A percentile compares a stretch with the other conserved stretches of the same genome.
phyloP scores from a whole-genome alignment of 2,113 vertebrate genomes.

The Prunella fulvescens region DNA sequence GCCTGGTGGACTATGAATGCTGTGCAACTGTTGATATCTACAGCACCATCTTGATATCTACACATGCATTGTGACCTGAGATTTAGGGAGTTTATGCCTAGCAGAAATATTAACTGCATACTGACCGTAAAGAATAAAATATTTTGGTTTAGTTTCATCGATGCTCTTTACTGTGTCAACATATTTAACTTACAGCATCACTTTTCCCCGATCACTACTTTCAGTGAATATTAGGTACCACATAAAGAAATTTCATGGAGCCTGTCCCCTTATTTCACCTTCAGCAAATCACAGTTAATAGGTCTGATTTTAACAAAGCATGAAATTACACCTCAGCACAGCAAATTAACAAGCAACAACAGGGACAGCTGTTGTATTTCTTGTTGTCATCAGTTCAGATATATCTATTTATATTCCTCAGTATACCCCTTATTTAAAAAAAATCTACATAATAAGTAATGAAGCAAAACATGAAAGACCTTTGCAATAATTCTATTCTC shows the following conservation, averaged over 20 bases:
- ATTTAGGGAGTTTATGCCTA: neutral
- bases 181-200: neutral
- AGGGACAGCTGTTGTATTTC: slow-evolving; percentile 20
- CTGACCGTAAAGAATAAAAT: neutral
- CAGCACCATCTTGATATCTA: neutral
- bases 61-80: neutral
- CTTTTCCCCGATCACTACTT: neutral
- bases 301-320: slow-evolving; percentile 43
- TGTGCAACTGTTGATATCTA: neutral
- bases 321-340: slow-evolving; percentile 49
- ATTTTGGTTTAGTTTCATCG: neutral
- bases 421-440: neutral
- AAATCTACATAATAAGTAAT: slow-evolving; percentile 15
- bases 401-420: neutral
- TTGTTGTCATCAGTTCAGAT: neutral
- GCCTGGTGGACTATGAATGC: neutral
- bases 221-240: neutral
- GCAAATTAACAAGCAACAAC: slow-evolving; percentile 38
- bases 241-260: neutral
- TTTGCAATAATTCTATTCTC: neutral
- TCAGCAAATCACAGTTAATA: slow-evolving; percentile 3
- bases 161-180: neutral
- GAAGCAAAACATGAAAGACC: slow-evolving; percentile 28
- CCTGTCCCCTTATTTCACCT: neutral
- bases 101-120: neutral